These are phyloP conservation scores for Sarcophaga caerulescens DNA, from an alignment of 2,888 invertebrate species.

Conservation along the genomic window DNA sequence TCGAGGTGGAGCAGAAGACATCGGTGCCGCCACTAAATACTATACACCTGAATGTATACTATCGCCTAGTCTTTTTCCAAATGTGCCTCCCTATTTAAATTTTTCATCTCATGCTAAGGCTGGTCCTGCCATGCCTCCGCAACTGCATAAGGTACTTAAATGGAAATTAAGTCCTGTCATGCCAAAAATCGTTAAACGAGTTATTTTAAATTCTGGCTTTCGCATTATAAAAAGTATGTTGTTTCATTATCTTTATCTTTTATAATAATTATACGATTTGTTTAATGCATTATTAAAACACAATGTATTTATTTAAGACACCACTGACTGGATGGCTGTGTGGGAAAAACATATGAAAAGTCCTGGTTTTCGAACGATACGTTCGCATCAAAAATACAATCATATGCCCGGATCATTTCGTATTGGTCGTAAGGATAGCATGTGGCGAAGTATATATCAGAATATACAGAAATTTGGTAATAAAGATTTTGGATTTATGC, in stretches of 20 bases:
- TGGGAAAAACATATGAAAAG: slow-evolving; percentile 99
- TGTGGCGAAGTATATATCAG: slow-evolving; percentile 92
- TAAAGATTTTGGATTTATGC: slow-evolving; percentile 94
- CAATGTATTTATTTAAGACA: slow-evolving; percentile 82
- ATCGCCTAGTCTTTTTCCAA: slow-evolving; percentile 85
- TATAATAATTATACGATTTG: not conserved
- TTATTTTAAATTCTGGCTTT: slow-evolving; percentile 93
- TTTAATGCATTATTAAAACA: no score
- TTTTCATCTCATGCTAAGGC: slow-evolving; percentile 87
- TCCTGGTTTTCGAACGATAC: slow-evolving; percentile 90
- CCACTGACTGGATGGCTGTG: slow-evolving; percentile 95
- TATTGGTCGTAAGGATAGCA: slow-evolving; percentile 96
- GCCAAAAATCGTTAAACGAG: slow-evolving; percentile 94
- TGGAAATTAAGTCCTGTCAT: slow-evolving; percentile 98
- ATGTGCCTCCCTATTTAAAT: slow-evolving; percentile 90
- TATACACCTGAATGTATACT: slow-evolving; percentile 78
- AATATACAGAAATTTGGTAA: slow-evolving; percentile 82
- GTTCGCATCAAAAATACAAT: slow-evolving; percentile 97
- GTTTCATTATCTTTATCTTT: not conserved
- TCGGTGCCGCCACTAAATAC: slow-evolving; percentile 71
- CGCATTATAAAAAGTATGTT: slow-evolving; percentile 89
- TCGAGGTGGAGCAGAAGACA: slow-evolving; percentile 68
- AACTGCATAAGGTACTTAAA: slow-evolving; percentile 90
- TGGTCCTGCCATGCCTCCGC: slow-evolving; percentile 85
- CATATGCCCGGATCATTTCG: slow-evolving; percentile 99